Base-by-base conservation (phyloP, 2,113 vertebrate genomes). In the Anarhynchus alexandrinus region DNA sequence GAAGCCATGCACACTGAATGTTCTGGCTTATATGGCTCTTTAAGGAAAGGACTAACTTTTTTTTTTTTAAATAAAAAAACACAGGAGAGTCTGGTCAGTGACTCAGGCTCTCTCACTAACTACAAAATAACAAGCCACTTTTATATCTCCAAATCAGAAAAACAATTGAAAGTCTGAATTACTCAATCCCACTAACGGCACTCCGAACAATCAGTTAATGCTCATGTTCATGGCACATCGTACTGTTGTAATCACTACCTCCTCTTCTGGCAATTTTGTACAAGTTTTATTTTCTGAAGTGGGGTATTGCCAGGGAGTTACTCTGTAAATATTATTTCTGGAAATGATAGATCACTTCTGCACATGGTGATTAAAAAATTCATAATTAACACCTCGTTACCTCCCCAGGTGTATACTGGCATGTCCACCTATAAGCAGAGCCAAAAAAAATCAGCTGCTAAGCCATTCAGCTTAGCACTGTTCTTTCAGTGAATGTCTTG, bases 311-410 rank as follows among this genome's bases (percentile, higher is more conserved):
- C 91, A 96, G 34, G 69, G 32, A 96, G 86, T 57, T 90, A 55
- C 83, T 89, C 69, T 65, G 65, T 89, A 96, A 95, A 96, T 94
- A 93, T 95, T 94, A 79, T 84, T 90, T 92, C 73, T 96, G 91
- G 90, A 93, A 91, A 52, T 14, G 43, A 93, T 10, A 67, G 51
- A 74, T 82, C 47, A 65, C 30, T 78, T 52, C 16, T 82, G 87
- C 91, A 82, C 23, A 42, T 3, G 12, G 42, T 67, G 65, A 93
- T 87, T 94, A 84, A 84, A 90, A 91, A 91, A 71, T 51, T 65
- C 71, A n/a, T 76, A 94, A 93, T 93, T 88, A 96, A 94, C 83
- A 96, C 87, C 66, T 90, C 4, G 0, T 79, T 96, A 92, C 80
- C 52, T 96, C n/a, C 62, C 51, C 69, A 96, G 88, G 86, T 95